Base-by-base conservation (phyloP, 1,140 invertebrate species). In the Leptinotarsa texana region DNA sequence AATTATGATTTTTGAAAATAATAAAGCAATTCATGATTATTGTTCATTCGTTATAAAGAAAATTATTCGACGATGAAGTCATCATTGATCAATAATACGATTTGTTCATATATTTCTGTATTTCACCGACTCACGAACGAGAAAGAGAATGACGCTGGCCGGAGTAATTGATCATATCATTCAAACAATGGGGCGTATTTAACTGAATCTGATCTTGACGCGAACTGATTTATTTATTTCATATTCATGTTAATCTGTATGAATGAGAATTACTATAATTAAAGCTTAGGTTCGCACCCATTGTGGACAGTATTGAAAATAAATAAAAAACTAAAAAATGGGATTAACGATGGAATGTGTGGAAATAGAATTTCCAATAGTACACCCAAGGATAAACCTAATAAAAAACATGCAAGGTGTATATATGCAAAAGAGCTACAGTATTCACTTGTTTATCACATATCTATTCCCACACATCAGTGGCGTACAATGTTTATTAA, bases 381-480 rank as follows among this genome's bases (percentile, higher is more conserved):
- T 42, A 42, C 33, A 42, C 33, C 33, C 33, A 42, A 42, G 33
- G 33, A 42, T 42, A 42, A 42, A 42, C 33, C 8, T 8, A 42
- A 57, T n/a, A 5, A 18, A 57, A 57, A 57, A 42, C 8, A 57
- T 57, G 51, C 51, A 57, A 57, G 51, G 51, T 57, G 51, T n/a
- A 57, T 42, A 42, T 57, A 57, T 57, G 51, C 51, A 57, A 57
- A 57, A n/a, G 51, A 57, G 51, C 13, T 57, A n/a, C 17, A 57
- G 51, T 57, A 57, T 57, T 57, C 51, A 18, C 51, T 57, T 57
- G n/a, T 57, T 57, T 15, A 57, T 57, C 51, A 57, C 51, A 57
- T 57, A 57, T 18, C 4, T 57, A 57, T 57, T 18, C 51, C 51
- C n/a, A 17, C 51, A 5, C 15, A 17, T 15, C 51, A 57, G 51